phyloP scores from a whole-genome alignment of 2,113 vertebrate genomes.

The Athene cunicularia region DNA sequence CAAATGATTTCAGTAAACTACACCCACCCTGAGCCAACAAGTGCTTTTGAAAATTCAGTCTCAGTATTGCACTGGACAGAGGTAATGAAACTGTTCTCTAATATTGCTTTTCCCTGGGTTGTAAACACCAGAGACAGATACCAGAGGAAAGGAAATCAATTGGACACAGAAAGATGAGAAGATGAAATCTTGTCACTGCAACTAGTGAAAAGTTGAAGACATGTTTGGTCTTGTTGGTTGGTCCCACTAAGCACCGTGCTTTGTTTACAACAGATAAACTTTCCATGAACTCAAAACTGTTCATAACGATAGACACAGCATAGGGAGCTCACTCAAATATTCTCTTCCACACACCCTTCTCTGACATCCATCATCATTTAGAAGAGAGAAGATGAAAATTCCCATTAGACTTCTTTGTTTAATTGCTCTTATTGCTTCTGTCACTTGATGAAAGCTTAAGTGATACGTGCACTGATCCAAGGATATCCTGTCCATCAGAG shows the following conservation, averaged over 20 bases:
- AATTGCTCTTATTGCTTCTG: neutral
- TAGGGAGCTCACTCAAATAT: neutral
- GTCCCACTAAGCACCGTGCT: neutral
- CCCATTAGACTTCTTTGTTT: neutral
- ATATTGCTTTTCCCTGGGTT: neutral
- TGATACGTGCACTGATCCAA: accelerated
- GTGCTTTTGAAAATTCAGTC: neutral
- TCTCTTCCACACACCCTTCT: neutral
- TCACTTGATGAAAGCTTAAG: neutral
- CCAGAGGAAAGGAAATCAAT: neutral
- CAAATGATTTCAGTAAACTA: neutral
- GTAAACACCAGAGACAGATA: neutral
- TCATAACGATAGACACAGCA: neutral
- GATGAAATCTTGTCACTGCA: neutral
- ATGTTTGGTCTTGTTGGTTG: neutral
- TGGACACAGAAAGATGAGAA: neutral
- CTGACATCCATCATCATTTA: constrained; percentile 32
- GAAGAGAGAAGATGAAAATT: neutral
- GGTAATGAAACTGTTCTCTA: neutral
- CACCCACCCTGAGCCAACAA: neutral
- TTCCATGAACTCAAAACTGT: neutral
- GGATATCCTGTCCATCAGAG: neutral
- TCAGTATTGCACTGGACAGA: neutral
- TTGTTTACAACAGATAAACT: neutral
- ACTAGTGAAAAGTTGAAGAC: neutral